Evolutionary conservation across 1,140 invertebrate genomes (phyloP).

Genomic region (Philaenus spumarius): DNA sequence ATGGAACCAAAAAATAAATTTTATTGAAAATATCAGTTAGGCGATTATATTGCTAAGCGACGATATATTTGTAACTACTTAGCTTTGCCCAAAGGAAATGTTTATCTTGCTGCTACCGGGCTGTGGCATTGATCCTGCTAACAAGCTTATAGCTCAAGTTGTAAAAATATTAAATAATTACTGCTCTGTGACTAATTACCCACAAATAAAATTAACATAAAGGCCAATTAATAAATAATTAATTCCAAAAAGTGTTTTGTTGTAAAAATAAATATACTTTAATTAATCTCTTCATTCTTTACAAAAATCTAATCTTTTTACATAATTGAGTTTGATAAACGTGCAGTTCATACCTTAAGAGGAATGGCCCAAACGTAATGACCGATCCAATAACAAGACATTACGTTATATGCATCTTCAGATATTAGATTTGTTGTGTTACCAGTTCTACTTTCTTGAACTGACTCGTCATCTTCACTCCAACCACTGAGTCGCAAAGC

Average conservation of each 20-base stretch:
- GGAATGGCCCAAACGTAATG: constrained; percentile 84
- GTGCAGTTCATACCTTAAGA: constrained; percentile 63
- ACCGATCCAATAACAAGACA: constrained; percentile 76
- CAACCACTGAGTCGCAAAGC: constrained; percentile 37
- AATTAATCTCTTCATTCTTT: neutral
- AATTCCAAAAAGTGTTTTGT: neutral
- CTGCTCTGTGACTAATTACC: too few species aligned
- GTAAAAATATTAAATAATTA: too few species aligned
- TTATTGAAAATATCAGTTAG: too few species aligned
- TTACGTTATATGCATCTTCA: constrained; percentile 73
- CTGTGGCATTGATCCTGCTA: too few species aligned
- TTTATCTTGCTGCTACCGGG: too few species aligned
- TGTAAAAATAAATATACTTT: neutral
- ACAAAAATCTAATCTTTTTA: neutral
- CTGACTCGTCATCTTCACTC: constrained; percentile 38
- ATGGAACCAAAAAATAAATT: too few species aligned
- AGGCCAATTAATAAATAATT: too few species aligned
- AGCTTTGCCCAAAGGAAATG: too few species aligned
- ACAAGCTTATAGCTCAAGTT: too few species aligned
- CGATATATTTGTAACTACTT: too few species aligned
- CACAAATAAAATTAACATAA: too few species aligned
- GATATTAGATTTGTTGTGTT: constrained; percentile 75
- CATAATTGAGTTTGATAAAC: neutral
- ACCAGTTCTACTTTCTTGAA: constrained; percentile 50
- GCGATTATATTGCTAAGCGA: too few species aligned